phyloP scores from a whole-genome alignment of 2,888 invertebrate genomes.

The Erebia aethiops region DNA sequence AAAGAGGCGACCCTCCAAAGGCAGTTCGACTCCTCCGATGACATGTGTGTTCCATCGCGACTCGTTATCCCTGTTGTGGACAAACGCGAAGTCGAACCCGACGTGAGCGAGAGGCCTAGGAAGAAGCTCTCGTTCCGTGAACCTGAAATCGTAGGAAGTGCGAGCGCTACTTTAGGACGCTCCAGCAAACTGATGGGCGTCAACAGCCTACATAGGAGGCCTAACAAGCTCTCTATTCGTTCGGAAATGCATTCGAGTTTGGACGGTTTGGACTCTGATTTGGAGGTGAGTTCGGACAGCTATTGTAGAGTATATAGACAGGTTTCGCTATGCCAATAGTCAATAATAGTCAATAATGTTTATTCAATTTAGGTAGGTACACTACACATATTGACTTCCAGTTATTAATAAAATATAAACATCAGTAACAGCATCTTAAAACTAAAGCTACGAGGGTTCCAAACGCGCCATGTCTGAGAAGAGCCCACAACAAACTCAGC shows the following conservation, averaged over 20 bases:
- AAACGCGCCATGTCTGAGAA: no score
- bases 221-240: constrained; percentile 62
- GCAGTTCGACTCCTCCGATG: constrained; percentile 66
- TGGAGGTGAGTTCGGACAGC: constrained; percentile 74
- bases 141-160: constrained; percentile 86
- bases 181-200: constrained; percentile 76
- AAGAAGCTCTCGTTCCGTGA: constrained; percentile 95
- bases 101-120: constrained; percentile 84
- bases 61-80: constrained; percentile 69
- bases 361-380: no score
- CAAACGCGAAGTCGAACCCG: constrained; percentile 64
- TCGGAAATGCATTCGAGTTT: constrained; percentile 72
- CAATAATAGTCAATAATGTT: no score
- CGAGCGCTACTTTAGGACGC: constrained; percentile 63
- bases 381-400: no score
- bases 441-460: no score
- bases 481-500: no score
- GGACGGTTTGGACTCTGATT: constrained; percentile 83
- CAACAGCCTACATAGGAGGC: constrained; percentile 65
- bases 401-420: no score
- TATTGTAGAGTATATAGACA: neutral
- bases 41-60: constrained; percentile 71
- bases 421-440: no score
- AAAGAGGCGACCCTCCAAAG: constrained; percentile 57
- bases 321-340: no score